Base-by-base conservation (phyloP, 1,140 invertebrate species). In the Helicoverpa armigera region DNA sequence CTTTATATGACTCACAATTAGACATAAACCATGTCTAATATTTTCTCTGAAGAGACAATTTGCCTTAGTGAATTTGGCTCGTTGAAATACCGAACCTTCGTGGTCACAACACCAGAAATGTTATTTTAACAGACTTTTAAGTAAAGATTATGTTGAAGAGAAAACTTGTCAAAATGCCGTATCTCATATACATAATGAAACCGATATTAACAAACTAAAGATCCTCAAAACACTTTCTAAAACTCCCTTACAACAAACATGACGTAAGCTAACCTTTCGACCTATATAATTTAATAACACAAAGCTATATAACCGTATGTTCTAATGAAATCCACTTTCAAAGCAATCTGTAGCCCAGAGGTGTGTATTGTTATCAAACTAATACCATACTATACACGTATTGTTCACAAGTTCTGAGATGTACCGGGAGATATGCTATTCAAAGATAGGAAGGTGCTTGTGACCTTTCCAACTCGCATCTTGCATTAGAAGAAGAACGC, bases 301-400 rank as follows among this genome's bases (percentile, higher is more conserved):
- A 23, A 31, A 58, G 43, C 74, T 63, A 50, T 43, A 43, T 70
- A 67, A 65, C 76, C 76, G 76, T 79, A 83, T 86, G 87, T 80
- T 78, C 88, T 91, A 91, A 91, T 91, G 88, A 91, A 91, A 91
- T 89, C 88, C 90, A 88, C 86, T 89, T 89, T 90, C 86, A 83
- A 89, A 87, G 81, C 84, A 83, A 88, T 86, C 86, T 86, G 84
- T 69, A 80, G 84, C 85, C 83, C 84, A 76, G 82, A 88, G 87
- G 86, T 75, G 72, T 70, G 85, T 87, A 89, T 91, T 91, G 90
- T 91, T 91, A 91, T 91, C 89, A 90, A 79, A 81, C 84, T 86
- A 83, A 85, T 89, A 86, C 82, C 87, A 83, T 87, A 87, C 84
- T 90, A 87, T 85, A 85, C 69, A 50, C 85, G 81, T 80, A 80